phyloP scores from a whole-genome alignment of 2,888 invertebrate species.

The Pristionchus mayeri region DNA sequence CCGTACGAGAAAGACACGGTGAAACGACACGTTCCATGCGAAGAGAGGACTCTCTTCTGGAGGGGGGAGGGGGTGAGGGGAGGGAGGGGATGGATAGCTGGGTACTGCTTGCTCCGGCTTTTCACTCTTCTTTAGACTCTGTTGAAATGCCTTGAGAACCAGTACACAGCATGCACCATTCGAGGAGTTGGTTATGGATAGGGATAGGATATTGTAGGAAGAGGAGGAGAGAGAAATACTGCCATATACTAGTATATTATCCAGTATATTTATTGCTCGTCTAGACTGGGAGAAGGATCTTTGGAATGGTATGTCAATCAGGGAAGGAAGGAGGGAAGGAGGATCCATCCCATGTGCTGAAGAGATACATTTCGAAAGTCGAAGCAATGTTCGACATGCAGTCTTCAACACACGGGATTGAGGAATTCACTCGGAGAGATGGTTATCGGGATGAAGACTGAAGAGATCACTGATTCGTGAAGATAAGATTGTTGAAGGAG shows the following conservation, averaged over 20 bases:
- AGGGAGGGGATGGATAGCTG: neutral
- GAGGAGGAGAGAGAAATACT: neutral
- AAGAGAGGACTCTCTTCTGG: neutral
- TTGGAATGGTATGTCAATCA: too few relatives aligned
- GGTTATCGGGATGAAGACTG: neutral
- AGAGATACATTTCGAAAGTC: slow-evolving; percentile 10
- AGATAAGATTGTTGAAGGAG: too few relatives aligned
- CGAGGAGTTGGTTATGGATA: neutral
- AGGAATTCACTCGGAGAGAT: neutral
- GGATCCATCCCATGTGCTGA: neutral
- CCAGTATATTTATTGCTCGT: neutral
- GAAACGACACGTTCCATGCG: slow-evolving; percentile 36
- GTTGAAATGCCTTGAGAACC: neutral
- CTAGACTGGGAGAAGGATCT: neutral
- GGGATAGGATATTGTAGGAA: too few relatives aligned
- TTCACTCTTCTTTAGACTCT: neutral
- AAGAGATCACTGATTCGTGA: too few relatives aligned
- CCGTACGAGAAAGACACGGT: neutral
- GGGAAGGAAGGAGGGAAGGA: neutral
- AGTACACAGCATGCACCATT: neutral
- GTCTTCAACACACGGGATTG: neutral
- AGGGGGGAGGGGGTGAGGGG: neutral
- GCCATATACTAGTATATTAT: neutral
- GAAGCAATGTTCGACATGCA: neutral
- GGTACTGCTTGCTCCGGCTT: neutral